These are phyloP conservation scores for Bradypodion ventrale DNA, from an alignment of 2,797 vertebrate genomes.

Conservation along the genomic window DNA sequence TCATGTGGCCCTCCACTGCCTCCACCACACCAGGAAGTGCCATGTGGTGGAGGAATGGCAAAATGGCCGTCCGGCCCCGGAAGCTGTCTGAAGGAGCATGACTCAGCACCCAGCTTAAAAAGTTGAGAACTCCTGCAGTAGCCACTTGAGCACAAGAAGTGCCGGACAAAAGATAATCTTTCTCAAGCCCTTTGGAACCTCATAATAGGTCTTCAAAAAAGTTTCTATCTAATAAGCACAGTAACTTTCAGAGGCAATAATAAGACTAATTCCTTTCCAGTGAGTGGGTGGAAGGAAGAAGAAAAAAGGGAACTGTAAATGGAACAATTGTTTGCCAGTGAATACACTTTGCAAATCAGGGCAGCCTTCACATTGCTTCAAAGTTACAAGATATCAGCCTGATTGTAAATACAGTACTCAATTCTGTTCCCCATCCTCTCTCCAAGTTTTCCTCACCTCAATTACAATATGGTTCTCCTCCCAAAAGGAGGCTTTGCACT, in stretches of 20 bases:
- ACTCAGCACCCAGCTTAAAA: too few species aligned
- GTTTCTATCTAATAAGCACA: slow-evolving; percentile 22
- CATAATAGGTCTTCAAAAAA: background rate
- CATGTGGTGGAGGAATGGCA: too few species aligned
- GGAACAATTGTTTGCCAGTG: slow-evolving; percentile 38
- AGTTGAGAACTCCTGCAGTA: too few species aligned
- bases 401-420: slow-evolving; percentile 23
- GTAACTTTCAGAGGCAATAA: slow-evolving; percentile 34
- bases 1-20: too few species aligned
- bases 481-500: background rate
- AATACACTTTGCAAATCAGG: slow-evolving; percentile 30
- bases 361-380: slow-evolving; percentile 23
- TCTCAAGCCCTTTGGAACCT: slow-evolving; percentile 10
- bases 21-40: too few species aligned
- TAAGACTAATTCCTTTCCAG: slow-evolving; percentile 39
- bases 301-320: slow-evolving; percentile 20
- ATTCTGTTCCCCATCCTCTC: background rate
- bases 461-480: background rate
- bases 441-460: slow-evolving; percentile 15
- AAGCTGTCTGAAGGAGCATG: too few species aligned
- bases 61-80: too few species aligned
- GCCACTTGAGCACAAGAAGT: background rate
- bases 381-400: slow-evolving; percentile 13
- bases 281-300: slow-evolving; percentile 15
- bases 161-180: slow-evolving; percentile 1